These are phyloP conservation scores for Pteronotus mesoamericanus DNA, from an alignment of 2,797 vertebrate species.

Conservation along the genomic window DNA sequence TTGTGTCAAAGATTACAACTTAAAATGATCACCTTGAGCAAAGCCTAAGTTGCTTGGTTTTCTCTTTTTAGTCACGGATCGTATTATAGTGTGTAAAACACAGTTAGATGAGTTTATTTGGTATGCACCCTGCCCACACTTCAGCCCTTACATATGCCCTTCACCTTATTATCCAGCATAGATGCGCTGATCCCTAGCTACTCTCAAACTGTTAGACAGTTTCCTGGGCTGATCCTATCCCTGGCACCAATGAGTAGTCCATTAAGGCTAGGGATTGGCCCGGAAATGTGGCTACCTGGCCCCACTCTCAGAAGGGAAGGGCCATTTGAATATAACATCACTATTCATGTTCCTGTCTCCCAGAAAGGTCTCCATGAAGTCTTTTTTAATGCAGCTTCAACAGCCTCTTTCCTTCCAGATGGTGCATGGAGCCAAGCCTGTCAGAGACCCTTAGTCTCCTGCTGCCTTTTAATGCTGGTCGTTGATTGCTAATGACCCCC, in stretches of 20 bases:
- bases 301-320: background rate
- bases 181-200: background rate
- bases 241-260: background rate
- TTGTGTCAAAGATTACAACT: background rate
- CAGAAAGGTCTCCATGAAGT: background rate
- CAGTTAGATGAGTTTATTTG: background rate
- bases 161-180: background rate
- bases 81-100: background rate
- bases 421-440: conserved; percentile 65
- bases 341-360: background rate
- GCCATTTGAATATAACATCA: background rate
- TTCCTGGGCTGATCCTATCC: background rate
- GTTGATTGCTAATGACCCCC: conserved; percentile 76
- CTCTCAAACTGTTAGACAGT: background rate
- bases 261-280: background rate
- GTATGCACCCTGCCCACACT: background rate
- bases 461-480: conserved; percentile 71
- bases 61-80: background rate
- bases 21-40: background rate
- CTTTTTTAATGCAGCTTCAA: background rate
- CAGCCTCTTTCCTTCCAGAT: conserved; percentile 66
- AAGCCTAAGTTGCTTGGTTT: background rate
- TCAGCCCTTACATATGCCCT: background rate
- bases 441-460: conserved; percentile 76
- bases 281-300: background rate